These are phyloP conservation scores for Agelaius tricolor DNA, from an alignment of 2,113 vertebrate species.

Conservation along the genomic window DNA sequence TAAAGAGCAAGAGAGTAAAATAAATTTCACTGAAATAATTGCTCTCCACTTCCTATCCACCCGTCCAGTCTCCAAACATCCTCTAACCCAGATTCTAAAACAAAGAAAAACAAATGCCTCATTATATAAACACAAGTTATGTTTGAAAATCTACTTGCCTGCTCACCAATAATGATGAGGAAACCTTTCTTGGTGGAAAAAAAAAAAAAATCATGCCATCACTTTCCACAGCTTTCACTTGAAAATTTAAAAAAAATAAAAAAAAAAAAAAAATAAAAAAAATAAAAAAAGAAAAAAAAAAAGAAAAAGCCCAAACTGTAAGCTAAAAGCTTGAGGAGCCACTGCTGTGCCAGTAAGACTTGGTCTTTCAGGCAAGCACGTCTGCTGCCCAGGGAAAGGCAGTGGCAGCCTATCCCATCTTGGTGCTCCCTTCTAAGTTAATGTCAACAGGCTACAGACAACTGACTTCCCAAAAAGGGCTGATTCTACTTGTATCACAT, in stretches of 20 bases:
- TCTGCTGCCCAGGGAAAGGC: not conserved
- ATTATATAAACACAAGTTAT: slow-evolving; percentile 38
- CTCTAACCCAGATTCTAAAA: slow-evolving; percentile 47
- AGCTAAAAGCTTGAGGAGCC: not conserved
- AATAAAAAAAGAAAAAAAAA: too few relatives aligned
- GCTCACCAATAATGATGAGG: not conserved
- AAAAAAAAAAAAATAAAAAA: not conserved
- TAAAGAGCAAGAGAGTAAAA: not conserved
- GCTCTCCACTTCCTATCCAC: slow-evolving; percentile 30
- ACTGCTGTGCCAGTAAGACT: not conserved
- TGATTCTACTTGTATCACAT: not conserved
- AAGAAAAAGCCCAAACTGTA: too few relatives aligned
- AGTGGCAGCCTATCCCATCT: not conserved
- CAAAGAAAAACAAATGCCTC: slow-evolving; percentile 52
- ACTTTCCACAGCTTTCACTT: slow-evolving; percentile 23
- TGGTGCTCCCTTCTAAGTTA: not conserved
- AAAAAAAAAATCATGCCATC: not conserved
- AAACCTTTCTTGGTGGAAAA: not conserved
- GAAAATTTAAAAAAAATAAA: not conserved
- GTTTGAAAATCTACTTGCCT: slow-evolving; percentile 28
- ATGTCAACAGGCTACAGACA: not conserved
- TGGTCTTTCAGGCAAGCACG: not conserved
- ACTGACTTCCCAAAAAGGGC: not conserved
- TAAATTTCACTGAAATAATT: slow-evolving; percentile 43
- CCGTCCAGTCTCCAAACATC: slow-evolving; percentile 46